phyloP scores from a whole-genome alignment of 2,888 invertebrate species.

The Galeruca laticollis region DNA sequence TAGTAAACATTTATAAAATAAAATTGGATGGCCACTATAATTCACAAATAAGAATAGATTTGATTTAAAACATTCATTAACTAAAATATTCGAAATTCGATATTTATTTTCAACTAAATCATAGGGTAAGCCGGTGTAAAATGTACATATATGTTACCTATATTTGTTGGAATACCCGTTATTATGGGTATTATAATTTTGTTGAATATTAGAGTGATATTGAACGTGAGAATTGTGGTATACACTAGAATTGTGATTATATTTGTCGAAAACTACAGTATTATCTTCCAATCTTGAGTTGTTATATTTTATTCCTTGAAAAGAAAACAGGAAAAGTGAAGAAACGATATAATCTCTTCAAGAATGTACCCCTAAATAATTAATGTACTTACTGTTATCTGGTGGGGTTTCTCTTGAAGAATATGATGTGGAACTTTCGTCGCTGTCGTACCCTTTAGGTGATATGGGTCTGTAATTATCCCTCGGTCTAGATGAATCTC shows the following conservation, averaged over 20 bases:
- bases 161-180: conserved; percentile 49
- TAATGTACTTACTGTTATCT: conserved; percentile 39
- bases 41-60: no score
- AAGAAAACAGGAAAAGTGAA: conserved; percentile 24
- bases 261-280: conserved; percentile 52
- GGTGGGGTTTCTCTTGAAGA: conserved; percentile 43
- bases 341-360: background rate
- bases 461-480: conserved; percentile 48
- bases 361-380: no score
- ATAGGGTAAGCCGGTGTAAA: background rate
- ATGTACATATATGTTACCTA: conserved; percentile 40
- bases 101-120: background rate
- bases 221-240: conserved; percentile 44
- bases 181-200: conserved; percentile 40
- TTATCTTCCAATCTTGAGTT: conserved; percentile 49
- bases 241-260: conserved; percentile 52
- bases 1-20: no score
- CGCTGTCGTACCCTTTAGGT: conserved; percentile 50
- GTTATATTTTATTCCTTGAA: conserved; percentile 49
- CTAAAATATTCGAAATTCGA: no score
- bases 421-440: conserved; percentile 47
- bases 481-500: conserved; percentile 36
- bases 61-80: no score
- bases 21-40: no score
- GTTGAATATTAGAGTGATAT: conserved; percentile 43